Evolutionary conservation across 2,888 invertebrate species (phyloP).

Genomic region (Microplitis manilae): DNA sequence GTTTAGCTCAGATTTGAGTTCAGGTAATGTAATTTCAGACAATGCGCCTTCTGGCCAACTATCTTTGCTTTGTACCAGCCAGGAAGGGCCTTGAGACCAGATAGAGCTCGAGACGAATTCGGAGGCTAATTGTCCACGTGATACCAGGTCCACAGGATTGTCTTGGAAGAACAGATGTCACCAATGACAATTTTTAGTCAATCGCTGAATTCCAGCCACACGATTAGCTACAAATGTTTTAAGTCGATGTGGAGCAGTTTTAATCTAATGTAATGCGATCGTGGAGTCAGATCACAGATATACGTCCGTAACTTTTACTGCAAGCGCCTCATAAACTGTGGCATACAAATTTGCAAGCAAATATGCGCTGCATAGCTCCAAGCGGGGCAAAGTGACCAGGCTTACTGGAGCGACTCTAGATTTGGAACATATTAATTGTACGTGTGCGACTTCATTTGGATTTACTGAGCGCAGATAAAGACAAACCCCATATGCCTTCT

Average conservation of each 20-base stretch:
- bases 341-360: constrained; percentile 40
- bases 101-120: constrained; percentile 23
- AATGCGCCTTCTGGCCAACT: constrained; percentile 21
- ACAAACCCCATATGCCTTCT: background rate
- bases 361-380: constrained; percentile 22
- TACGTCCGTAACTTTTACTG: background rate
- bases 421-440: background rate
- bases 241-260: constrained; percentile 32
- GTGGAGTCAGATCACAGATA: constrained; percentile 48
- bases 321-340: constrained; percentile 19
- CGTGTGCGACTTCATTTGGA: background rate
- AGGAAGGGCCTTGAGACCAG: constrained; percentile 47
- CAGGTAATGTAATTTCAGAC: constrained; percentile 10
- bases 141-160: constrained; percentile 48
- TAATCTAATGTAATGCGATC: constrained; percentile 49
- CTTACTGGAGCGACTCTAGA: background rate
- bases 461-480: background rate
- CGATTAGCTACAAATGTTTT: constrained; percentile 46
- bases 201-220: constrained; percentile 44
- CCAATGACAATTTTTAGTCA: constrained; percentile 33
- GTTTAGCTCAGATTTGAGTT: constrained; percentile 32
- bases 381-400: too few species aligned
- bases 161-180: constrained; percentile 41
- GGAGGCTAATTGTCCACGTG: constrained; percentile 36
- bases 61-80: constrained; percentile 23